A percentile compares a stretch with the other conserved stretches of the same genome.
phyloP scores from a whole-genome alignment of 2,888 invertebrate genomes.

The Brachycybe producta region DNA sequence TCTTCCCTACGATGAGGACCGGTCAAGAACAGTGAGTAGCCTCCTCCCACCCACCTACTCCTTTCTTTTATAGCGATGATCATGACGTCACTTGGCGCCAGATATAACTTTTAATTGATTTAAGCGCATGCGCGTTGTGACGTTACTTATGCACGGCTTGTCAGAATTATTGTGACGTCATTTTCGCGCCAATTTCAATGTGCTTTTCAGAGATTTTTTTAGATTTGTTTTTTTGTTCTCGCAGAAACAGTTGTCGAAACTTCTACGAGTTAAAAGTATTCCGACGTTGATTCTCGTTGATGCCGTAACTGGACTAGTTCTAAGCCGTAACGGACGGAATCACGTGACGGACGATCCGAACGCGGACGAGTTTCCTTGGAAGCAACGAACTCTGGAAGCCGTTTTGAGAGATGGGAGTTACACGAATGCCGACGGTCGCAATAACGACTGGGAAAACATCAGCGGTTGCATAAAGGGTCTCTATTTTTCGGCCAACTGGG shows the following conservation, averaged over 20 bases:
- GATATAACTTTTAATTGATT: too few species aligned
- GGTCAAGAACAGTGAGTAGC: neutral
- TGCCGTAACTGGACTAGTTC: constrained; percentile 49
- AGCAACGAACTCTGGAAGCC: constrained; percentile 51
- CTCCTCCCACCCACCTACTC: too few species aligned
- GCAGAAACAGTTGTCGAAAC: constrained; percentile 58
- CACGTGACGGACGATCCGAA: constrained; percentile 54
- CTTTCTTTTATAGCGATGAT: too few species aligned
- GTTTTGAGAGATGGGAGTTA: constrained; percentile 36
- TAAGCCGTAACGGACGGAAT: constrained; percentile 49
- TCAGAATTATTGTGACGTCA: too few species aligned
- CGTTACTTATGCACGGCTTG: too few species aligned
- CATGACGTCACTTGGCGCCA: too few species aligned
- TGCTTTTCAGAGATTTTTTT: too few species aligned
- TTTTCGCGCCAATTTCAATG: too few species aligned
- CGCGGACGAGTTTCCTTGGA: constrained; percentile 61
- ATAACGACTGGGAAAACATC: constrained; percentile 27
- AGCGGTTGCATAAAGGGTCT: constrained; percentile 54
- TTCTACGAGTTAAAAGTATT: constrained; percentile 62
- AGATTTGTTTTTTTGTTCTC: neutral
- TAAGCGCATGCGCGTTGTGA: too few species aligned
- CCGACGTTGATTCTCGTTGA: constrained; percentile 60
- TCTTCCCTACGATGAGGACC: neutral
- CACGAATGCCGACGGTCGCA: constrained; percentile 31
- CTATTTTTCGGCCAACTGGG: constrained; percentile 84